Evolutionary conservation across 2,888 invertebrate genomes (phyloP), one percentile per base, ranked within the genome.

Genomic region (Hyalella azteca): DNA sequence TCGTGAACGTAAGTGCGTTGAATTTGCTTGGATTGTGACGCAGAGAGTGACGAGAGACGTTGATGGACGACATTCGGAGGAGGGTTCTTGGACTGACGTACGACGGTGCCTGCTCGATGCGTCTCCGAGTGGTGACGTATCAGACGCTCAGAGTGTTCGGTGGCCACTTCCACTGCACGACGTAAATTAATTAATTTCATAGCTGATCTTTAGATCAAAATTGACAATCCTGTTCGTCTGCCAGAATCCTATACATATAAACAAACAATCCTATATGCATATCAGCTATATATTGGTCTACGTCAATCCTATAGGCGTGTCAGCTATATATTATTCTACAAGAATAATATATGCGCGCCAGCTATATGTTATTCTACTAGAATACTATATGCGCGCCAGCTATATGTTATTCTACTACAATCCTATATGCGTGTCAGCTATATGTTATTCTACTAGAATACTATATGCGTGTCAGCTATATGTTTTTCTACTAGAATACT

Each of bases 111-210:
- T 54, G 9, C 54, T 3, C 49, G 54, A 54, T 29, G 29, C 29
- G 22, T 29, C 29, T 54, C 54, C 29, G 22, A 22, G 13, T 66
- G 36, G 66, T 66, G 66, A 13, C 36, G 66, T 7, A 66, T 36
- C 4, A 75, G 75, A n/a, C 36, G 41, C 7, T 75, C 45, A 19
- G 41, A 75, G 45, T 75, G 11, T 3, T 75, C 75, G 45, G 19
- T 41, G 9, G 45, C 45, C 29, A 75, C 75, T 39, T 75, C 75
- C 36, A 75, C 75, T 75, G 75, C 22, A 73, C 36, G 13, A 2
- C 0, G 9, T 29, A 66, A 7, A n/a, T 36, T 19, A 1, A 66
- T 29, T 32, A 66, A 11, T 29, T 22, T n/a, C 50, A 2, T 0
- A 50, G 7, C 45, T 1, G 7, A 50, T 22, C 7, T 22, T 7